phyloP scores from a whole-genome alignment of 1,140 invertebrate genomes.

The Eriosoma lanigerum region DNA sequence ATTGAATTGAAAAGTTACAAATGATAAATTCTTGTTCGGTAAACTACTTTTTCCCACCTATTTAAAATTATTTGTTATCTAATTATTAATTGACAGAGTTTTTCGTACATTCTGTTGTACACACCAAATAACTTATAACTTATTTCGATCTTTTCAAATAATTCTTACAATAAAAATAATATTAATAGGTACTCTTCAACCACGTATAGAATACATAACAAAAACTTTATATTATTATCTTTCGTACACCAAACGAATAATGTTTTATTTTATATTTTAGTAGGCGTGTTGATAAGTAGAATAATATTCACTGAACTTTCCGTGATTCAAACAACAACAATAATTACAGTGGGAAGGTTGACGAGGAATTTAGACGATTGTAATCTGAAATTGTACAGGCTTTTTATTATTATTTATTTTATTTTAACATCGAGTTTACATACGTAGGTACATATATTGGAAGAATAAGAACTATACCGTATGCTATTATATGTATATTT shows the following conservation, averaged over 20 bases:
- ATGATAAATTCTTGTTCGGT: neutral
- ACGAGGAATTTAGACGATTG: constrained; percentile 12
- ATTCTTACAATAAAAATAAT: constrained; percentile 2
- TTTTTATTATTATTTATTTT: too few relatives aligned
- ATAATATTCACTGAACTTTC: constrained; percentile 20
- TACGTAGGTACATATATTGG: too few relatives aligned
- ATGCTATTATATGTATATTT: neutral
- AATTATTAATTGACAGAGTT: neutral
- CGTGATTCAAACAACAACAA: constrained; percentile 12
- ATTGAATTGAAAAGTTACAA: neutral
- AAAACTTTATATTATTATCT: neutral
- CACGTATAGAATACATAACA: neutral
- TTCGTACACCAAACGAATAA: neutral
- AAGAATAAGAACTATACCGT: neutral
- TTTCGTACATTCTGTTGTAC: neutral
- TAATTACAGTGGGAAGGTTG: neutral
- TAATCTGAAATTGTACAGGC: constrained; percentile 17
- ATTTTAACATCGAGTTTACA: constrained; percentile 6
- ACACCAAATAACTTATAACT: neutral
- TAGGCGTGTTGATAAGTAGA: constrained; percentile 22
- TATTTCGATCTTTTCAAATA: constrained; percentile 7
- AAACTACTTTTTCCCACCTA: neutral
- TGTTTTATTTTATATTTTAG: neutral
- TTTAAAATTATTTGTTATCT: neutral
- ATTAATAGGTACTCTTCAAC: too few relatives aligned